Conservation (phyloP, 2,888 invertebrate species). For the Zhengitettix transpicula region DNA sequence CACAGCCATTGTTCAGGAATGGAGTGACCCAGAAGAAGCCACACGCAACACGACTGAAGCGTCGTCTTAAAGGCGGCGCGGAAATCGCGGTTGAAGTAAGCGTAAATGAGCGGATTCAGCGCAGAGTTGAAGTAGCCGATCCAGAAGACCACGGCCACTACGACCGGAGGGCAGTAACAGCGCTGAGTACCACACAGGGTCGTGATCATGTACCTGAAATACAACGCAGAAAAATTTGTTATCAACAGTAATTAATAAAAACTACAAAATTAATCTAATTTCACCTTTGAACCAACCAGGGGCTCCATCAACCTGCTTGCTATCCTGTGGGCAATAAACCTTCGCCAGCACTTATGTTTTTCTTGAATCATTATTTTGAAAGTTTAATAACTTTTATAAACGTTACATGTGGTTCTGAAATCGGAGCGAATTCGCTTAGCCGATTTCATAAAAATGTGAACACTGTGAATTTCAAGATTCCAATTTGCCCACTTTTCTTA, state of each 20-base stretch:
- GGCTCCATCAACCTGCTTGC: too few species aligned
- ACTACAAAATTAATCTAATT: too few species aligned
- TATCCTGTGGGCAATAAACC: too few species aligned
- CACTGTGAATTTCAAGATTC: too few species aligned
- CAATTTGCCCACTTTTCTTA: too few species aligned
- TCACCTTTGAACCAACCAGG: too few species aligned
- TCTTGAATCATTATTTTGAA: too few species aligned
- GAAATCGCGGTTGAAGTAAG: constrained; percentile 95
- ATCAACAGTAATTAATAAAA: background rate
- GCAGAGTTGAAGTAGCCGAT: constrained; percentile 96
- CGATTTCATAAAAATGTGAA: too few species aligned
- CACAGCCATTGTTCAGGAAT: constrained; percentile 3
- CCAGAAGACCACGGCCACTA: constrained; percentile 90
- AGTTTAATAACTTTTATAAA: too few species aligned
- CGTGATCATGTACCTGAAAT: constrained; percentile 69
- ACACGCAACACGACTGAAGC: constrained; percentile 49
- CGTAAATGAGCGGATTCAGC: constrained; percentile 90
- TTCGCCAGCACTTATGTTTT: too few species aligned
- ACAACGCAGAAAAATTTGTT: constrained; percentile 12
- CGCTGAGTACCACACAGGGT: constrained; percentile 51
- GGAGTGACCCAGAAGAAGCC: background rate
- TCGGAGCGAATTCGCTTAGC: too few species aligned
- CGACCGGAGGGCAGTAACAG: constrained; percentile 67
- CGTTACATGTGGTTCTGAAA: too few species aligned
- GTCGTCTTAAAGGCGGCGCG: constrained; percentile 87